Base-by-base conservation (phyloP, 2,888 invertebrate species). In the Mimumesa dahlbomi region DNA sequence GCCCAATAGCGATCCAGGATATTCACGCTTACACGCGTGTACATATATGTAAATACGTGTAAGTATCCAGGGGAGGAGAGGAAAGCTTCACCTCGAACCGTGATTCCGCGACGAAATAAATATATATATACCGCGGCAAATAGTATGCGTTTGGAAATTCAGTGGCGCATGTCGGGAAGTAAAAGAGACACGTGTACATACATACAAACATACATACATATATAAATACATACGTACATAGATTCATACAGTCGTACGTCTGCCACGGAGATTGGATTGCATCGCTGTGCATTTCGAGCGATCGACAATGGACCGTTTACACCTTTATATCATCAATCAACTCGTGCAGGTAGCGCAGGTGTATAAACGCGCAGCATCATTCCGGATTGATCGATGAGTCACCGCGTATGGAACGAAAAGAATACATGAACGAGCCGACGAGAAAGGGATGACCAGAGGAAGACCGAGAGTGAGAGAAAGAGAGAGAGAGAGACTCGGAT, bases 281-380 rank as follows among this genome's bases (percentile, higher is more conserved):
- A 48, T 52, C 46, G 48, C 59, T 38, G 52, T 63, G 54, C 61
- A 43, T 71, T 68, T 58, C 80, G 80, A 76, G 78, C 78, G 82
- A 82, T 84, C 76, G 79, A 63, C 79, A 50, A 72, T 57, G 74
- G 71, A 68, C 75, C 79, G 83, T 81, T 83, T 80, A 77, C 83
- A 80, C 71, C 78, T 73, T 76, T 81, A 82, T 82, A 81, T 85
- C 86, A 86, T 87, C 86, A 83, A 87, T 87, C 87, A 87, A 85
- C 71, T 59, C 59, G 52, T 52, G 62, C 81, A 79, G 77, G 80
- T 82, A 79, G 78, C 85, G 79, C 83, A 82, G 84, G 83, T 84
- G 84, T 82, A 79, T 81, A 72, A 77, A 77, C 76, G 76, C 65
- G 74, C 62, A 67, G 75, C 67, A 75, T 75, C 78, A 50, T 74